Evolutionary conservation across 2,888 invertebrate genomes (phyloP).

Genomic region (Parnassius apollo): DNA sequence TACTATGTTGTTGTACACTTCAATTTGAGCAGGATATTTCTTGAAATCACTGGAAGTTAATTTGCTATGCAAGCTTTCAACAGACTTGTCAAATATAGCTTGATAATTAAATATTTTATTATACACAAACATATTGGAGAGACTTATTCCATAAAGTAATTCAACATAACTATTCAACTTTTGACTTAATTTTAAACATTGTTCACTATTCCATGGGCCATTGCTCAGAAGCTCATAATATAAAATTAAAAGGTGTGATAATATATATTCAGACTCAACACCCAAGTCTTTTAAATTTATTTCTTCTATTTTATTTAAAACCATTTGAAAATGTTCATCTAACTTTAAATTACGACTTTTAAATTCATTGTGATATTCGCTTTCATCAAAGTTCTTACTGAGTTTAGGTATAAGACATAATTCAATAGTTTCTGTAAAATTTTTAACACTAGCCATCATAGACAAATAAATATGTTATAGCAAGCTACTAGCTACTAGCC

Average conservation of each 20-base stretch:
- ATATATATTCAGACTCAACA: slow-evolving; percentile 36
- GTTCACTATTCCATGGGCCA: slow-evolving; percentile 52
- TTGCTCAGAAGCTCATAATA: slow-evolving; percentile 50
- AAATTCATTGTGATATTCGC: slow-evolving; percentile 51
- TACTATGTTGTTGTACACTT: slow-evolving; percentile 54
- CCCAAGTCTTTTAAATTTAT: slow-evolving; percentile 41
- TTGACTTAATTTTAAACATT: slow-evolving; percentile 41
- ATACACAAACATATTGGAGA: slow-evolving; percentile 44
- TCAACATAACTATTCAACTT: slow-evolving; percentile 50
- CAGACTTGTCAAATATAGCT: slow-evolving; percentile 56
- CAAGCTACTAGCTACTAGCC: no score
- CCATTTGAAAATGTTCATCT: slow-evolving; percentile 40
- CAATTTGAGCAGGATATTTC: slow-evolving; percentile 59
- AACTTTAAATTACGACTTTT: slow-evolving; percentile 46
- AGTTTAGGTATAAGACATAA: slow-evolving; percentile 56
- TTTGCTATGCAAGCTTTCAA: slow-evolving; percentile 55
- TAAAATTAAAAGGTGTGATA: slow-evolving; percentile 53
- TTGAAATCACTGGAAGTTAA: slow-evolving; percentile 55
- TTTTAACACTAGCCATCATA: background rate
- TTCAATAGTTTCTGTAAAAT: slow-evolving; percentile 31
- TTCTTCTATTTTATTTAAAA: slow-evolving; percentile 45
- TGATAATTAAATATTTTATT: slow-evolving; percentile 46
- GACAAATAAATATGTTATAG: no score
- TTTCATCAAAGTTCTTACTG: slow-evolving; percentile 51
- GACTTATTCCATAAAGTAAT: slow-evolving; percentile 40